phyloP scores from a whole-genome alignment of 2,113 vertebrate genomes.

The Urocolius indicus region DNA sequence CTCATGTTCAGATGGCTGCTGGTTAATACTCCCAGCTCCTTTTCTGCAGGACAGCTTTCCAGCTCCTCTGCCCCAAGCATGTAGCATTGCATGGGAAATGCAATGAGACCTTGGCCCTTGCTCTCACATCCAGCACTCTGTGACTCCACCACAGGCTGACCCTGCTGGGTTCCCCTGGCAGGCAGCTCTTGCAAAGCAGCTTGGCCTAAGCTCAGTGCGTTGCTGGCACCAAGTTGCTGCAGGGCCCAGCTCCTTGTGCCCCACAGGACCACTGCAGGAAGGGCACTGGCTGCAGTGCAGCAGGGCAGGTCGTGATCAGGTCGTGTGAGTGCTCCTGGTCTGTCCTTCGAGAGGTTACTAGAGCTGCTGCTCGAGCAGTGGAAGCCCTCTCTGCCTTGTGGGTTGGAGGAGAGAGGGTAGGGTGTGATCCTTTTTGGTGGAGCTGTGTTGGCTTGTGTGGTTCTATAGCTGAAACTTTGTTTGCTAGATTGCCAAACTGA shows the following conservation, averaged over 20 bases:
- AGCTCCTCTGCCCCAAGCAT: too few relatives aligned
- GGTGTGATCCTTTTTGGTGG: neutral
- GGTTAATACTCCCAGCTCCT: too few relatives aligned
- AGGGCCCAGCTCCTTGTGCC: too few relatives aligned
- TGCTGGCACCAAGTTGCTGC: neutral
- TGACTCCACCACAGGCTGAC: neutral
- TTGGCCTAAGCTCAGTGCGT: rapidly evolving
- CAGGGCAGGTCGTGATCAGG: neutral
- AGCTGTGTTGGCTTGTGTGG: neutral
- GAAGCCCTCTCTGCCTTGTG: neutral
- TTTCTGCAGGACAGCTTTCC: too few relatives aligned
- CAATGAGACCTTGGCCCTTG: neutral
- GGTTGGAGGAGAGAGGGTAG: neutral
- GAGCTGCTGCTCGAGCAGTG: neutral
- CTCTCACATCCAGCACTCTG: too few relatives aligned
- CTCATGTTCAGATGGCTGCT: too few relatives aligned
- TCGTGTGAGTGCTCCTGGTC: neutral
- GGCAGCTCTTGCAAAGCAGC: neutral
- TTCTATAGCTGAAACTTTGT: neutral
- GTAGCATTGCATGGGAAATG: too few relatives aligned
- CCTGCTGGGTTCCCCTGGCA: neutral
- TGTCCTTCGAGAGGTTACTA: neutral
- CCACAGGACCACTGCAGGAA: neutral
- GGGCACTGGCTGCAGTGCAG: neutral
- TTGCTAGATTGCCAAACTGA: slow-evolving; percentile 88